Evolutionary conservation across 2,888 invertebrate species (phyloP), one percentile per base, ranked within the genome.

Genomic region (Sisyra nigra): DNA sequence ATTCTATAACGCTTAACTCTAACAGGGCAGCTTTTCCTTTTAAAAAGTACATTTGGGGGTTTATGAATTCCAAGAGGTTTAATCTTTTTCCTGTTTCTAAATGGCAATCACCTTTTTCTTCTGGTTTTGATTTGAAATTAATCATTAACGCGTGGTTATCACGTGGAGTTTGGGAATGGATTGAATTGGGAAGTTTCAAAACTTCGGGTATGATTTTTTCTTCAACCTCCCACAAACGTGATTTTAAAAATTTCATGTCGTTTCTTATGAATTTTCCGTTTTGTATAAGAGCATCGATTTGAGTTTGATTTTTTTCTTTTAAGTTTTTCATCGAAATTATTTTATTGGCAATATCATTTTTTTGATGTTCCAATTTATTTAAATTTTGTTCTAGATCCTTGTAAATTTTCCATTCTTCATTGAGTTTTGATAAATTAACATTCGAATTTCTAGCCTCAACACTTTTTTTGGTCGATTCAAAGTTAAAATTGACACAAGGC

Each of bases 21-120:
- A 82, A 83, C 11, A 76, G 51, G 1, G 82, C 81, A 1, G 80
- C 82, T 46, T 80, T 73, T 14, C 75, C 72, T 55, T 67, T 69
- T 3, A 79, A 62, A 56, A 73, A 82, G 56, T 72, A 79, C 48
- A 66, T 70, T 46, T 68, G 62, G 46, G 72, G 70, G 56, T 69
- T 70, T 49, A 60, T 63, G 49, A 72, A 77, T 44, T 76, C 63
- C n/a, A 82, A 50, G 7, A 76, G 53, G 38, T 70, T 60, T 14
- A 68, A 56, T 13, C 64, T 53, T 48, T 52, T 56, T 1, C 71
- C 83, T 48, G 75, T 69, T 50, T 66, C 65, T 49, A 73, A 57
- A 58, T 76, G 80, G 57, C 46, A 53, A 41, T 53, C 58, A 58
- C 61, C 60, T 67, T 51, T 51, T 56, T 45, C 41, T 3, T 44